Percentiles rank a stretch among this genome's conserved stretches.
These are phyloP conservation scores for Natrix natrix DNA, from an alignment of 2,797 vertebrate species.

Conservation along the genomic window DNA sequence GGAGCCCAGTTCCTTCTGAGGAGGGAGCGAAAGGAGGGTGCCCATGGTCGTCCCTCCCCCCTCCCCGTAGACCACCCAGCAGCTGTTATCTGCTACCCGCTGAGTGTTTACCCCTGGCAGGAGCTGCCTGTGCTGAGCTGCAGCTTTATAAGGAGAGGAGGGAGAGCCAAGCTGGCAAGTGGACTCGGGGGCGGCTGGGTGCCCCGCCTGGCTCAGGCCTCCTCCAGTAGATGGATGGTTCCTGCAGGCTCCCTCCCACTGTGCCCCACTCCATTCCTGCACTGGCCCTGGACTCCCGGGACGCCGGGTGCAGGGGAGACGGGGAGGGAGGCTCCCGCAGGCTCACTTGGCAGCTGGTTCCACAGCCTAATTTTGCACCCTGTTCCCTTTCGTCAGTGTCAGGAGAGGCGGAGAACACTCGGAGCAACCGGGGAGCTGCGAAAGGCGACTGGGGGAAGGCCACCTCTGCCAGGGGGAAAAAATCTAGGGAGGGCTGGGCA, in stretches of 20 bases:
- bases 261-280: not conserved
- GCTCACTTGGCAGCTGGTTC: not conserved
- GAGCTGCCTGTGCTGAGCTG: slow-evolving; percentile 76
- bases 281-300: not conserved
- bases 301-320: accelerated
- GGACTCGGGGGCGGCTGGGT: slow-evolving; percentile 42
- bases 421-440: not conserved
- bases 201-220: no score
- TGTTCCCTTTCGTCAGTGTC: not conserved
- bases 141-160: slow-evolving; percentile 84
- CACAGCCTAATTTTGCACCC: not conserved
- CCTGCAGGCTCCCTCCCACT: not conserved
- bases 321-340: not conserved
- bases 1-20: not conserved
- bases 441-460: not conserved
- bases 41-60: slow-evolving; percentile 44
- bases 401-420: not conserved
- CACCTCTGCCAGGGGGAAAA: not conserved
- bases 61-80: slow-evolving; percentile 81
- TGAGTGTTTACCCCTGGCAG: slow-evolving; percentile 84
- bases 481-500: not conserved
- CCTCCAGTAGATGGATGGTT: not conserved
- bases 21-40: not conserved
- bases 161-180: slow-evolving; percentile 73
- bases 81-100: slow-evolving; percentile 79